Evolutionary conservation across 1,140 invertebrate genomes (phyloP).

Genomic region (Brachionus paranguensis): DNA sequence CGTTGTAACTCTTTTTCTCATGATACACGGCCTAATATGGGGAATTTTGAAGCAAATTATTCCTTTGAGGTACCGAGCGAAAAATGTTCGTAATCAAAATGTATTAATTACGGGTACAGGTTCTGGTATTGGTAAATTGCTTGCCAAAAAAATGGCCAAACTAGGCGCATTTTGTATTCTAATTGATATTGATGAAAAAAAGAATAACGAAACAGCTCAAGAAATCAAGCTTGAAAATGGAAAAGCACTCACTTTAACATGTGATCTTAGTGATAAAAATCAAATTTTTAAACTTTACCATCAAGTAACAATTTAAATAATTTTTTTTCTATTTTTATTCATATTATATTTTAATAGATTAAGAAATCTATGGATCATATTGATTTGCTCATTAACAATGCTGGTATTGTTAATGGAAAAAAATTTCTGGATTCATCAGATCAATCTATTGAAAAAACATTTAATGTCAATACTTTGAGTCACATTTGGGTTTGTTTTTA

Average conservation of each 20-base stretch:
- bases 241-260: slow-evolving; percentile 48
- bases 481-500: slow-evolving; percentile 61
- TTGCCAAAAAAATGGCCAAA: slow-evolving; percentile 71
- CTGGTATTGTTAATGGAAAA: slow-evolving; percentile 80
- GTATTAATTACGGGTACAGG: slow-evolving; percentile 73
- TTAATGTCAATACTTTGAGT: slow-evolving; percentile 63
- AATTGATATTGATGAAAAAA: slow-evolving; percentile 69
- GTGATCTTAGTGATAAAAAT: slow-evolving; percentile 64
- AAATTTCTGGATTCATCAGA: slow-evolving; percentile 77
- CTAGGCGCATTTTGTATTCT: slow-evolving; percentile 75
- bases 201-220: slow-evolving; percentile 68
- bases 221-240: slow-evolving; percentile 9
- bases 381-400: slow-evolving; percentile 84
- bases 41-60: background rate
- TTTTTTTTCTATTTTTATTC: background rate
- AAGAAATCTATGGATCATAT: slow-evolving; percentile 65
- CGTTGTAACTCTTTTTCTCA: background rate
- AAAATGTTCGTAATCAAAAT: slow-evolving; percentile 65
- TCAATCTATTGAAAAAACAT: slow-evolving; percentile 60
- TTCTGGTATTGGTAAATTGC: slow-evolving; percentile 76
- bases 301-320: slow-evolving; percentile 44
- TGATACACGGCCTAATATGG: background rate
- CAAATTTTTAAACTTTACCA: slow-evolving; percentile 76
- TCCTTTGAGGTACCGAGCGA: slow-evolving; percentile 42
- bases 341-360: slow-evolving; percentile 53